These are phyloP conservation scores for Chaitophorus viminalis DNA, from an alignment of 2,888 invertebrate genomes.

Conservation along the genomic window DNA sequence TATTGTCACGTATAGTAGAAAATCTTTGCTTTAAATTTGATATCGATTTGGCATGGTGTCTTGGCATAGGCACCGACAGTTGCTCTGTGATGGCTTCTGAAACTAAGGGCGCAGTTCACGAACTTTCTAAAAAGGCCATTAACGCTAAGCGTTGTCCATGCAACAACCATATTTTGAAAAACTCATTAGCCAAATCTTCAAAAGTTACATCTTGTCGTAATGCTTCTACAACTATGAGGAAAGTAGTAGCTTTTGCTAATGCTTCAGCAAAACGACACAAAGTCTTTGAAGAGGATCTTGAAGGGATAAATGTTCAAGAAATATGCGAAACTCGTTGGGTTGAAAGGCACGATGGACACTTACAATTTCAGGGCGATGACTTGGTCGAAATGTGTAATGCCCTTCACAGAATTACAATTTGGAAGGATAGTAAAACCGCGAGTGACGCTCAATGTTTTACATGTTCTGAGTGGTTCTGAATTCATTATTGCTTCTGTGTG, in stretches of 20 bases:
- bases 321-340: conserved; percentile 64
- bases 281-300: conserved; percentile 23
- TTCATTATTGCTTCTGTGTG: too few species aligned
- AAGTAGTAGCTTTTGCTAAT: conserved; percentile 37
- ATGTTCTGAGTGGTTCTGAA: too few species aligned
- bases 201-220: conserved; percentile 46
- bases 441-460: too few species aligned
- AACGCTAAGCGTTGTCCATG: conserved; percentile 65
- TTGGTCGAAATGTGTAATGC: conserved; percentile 11
- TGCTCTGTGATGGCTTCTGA: conserved; percentile 66
- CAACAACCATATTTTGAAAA: conserved; percentile 65
- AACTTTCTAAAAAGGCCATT: conserved; percentile 64
- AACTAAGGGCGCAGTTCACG: conserved; percentile 65
- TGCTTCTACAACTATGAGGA: background rate
- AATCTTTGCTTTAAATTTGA: conserved; percentile 63
- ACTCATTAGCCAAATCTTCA: conserved; percentile 56
- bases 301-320: conserved; percentile 62
- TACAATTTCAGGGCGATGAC: conserved; percentile 31
- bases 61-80: conserved; percentile 65
- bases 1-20: conserved; percentile 11
- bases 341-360: conserved; percentile 64
- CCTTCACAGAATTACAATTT: too few species aligned
- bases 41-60: conserved; percentile 64
- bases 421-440: too few species aligned
- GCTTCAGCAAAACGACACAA: conserved; percentile 17